Evolutionary conservation across 2,888 invertebrate genomes (phyloP), one percentile per base, ranked within the genome.

Genomic region (Sinhomidia bicolor): DNA sequence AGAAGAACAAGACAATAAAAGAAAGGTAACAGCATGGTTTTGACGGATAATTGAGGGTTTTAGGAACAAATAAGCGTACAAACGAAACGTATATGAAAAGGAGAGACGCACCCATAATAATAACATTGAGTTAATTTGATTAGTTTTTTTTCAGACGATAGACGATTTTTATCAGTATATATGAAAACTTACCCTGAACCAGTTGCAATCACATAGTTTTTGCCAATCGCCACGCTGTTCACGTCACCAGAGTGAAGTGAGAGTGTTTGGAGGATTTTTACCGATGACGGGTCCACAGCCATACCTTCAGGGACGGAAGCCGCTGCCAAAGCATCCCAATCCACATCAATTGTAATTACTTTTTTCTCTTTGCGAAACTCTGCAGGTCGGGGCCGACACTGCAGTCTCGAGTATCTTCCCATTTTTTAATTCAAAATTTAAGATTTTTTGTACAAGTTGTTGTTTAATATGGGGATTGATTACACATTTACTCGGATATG

Each of bases 161-260:
- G 2, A 17, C 20, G 57, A 20, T 12, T 2, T 47, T 47, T 20
- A 20, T 20, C 17, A 5, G 17, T 4, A 62, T 23, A 62, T 32
- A 32, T 26, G 14, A 60, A 65, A 32, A 65, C 93, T 93, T 94
- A 96, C 96, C 95, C 95, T n/a, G 96, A 95, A 90, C 95, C 96
- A 44, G 95, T 95, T 51, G 95, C 94, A 83, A 96, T 93, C 20
- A 95, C 94, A 92, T 94, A 95, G 93, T 94, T 94, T 26, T 94
- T 94, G 79, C 95, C 95, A 93, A 96, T 96, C 93, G 96, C 96
- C 91, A 95, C 95, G 92, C 95, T 94, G 74, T 95, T 96, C 76
- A 96, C 95, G 93, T 96, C 96, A 93, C 95, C 95, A 14, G 94
- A 93, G 92, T 95, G 95, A 78, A 94, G 94, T 76, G 94, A 94